Base-by-base conservation (phyloP, 1,140 invertebrate species). In the Conus betulinus region DNA sequence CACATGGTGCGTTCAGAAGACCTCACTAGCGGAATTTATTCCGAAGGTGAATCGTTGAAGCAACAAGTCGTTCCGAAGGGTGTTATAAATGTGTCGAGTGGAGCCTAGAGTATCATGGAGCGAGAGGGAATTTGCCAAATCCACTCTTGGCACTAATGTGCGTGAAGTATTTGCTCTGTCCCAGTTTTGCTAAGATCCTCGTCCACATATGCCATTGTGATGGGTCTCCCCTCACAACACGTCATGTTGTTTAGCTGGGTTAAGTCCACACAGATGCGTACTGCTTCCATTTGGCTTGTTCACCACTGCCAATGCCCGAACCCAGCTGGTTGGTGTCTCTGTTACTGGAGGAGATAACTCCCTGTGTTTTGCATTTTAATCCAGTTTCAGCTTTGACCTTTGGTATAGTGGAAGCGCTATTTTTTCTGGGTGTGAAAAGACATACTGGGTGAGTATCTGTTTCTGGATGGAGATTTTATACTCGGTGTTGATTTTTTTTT, bases 21-120 rank as follows among this genome's bases (percentile, higher is more conserved):
- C 86, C 87, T 91, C 91, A 15, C 88, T 82, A 15, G 84, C 90
- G 15, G 74, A 85, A 5, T 87, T 84, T 6, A 96, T 91, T 10
- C 95, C 95, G 91, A 96, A 96, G 11, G 95, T 94, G n/a, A 95
- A 85, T 57, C 95, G 57, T 91, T 89, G 90, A 94, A 95, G 76
- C 91, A 91, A 85, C 90, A 95, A 25, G n/a, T n/a, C n/a, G 93
- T 82, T 17, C 94, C 95, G 93, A 95, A 96, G 15, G 95, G 95
- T 3, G 90, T 91, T 23, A 91, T 91, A 84, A 91, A 91, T 0
- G 91, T 90, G 27, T 90, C 91, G 6, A 90, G n/a, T n/a, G 71
- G 25, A 86, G 55, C 25, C 55, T 84, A 60, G 55, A n/a, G n/a
- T n/a, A 89, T 25, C 82, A 23, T 51, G 82, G 15, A 7, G 82